Evolutionary conservation across 2,113 vertebrate genomes (phyloP).

Genomic region (Solea senegalensis): DNA sequence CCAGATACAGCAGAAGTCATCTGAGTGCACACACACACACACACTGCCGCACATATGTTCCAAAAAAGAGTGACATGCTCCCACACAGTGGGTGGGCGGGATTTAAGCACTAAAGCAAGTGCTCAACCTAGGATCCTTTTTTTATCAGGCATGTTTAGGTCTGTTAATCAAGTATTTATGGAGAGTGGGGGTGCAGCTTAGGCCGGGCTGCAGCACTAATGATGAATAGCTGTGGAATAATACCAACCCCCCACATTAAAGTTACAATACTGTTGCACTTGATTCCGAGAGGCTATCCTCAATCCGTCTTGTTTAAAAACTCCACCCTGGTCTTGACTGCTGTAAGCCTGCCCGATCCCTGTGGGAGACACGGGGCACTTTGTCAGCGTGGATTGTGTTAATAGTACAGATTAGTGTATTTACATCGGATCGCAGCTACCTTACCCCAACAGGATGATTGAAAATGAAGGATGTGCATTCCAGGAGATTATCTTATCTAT

Average conservation of each 20-base stretch:
- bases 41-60: slow-evolving; percentile 75
- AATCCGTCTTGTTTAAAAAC: slow-evolving; percentile 75
- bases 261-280: slow-evolving; percentile 61
- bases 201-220: slow-evolving; percentile 62
- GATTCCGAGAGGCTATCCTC: slow-evolving; percentile 48
- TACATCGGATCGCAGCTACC: slow-evolving; percentile 72
- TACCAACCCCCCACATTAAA: slow-evolving; percentile 66
- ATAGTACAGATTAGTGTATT: slow-evolving; percentile 77
- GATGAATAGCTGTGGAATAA: slow-evolving; percentile 72
- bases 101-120: slow-evolving; percentile 74
- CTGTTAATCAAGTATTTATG: slow-evolving; percentile 81
- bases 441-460: slow-evolving; percentile 67
- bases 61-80: slow-evolving; percentile 75
- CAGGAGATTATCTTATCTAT: slow-evolving; percentile 68
- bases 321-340: slow-evolving; percentile 50
- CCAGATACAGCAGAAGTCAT: slow-evolving; percentile 66
- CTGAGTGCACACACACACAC: slow-evolving; percentile 53
- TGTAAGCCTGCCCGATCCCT: slow-evolving; percentile 65
- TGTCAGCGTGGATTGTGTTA: slow-evolving; percentile 67
- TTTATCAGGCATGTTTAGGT: slow-evolving; percentile 75
- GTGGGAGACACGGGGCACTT: slow-evolving; percentile 64
- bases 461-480: slow-evolving; percentile 61
- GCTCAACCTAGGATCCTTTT: slow-evolving; percentile 70
- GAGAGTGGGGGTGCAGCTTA: slow-evolving; percentile 69
- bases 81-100: slow-evolving; percentile 77